Evolutionary conservation across 2,797 vertebrate genomes (phyloP).

Genomic region (Prionace glauca): DNA sequence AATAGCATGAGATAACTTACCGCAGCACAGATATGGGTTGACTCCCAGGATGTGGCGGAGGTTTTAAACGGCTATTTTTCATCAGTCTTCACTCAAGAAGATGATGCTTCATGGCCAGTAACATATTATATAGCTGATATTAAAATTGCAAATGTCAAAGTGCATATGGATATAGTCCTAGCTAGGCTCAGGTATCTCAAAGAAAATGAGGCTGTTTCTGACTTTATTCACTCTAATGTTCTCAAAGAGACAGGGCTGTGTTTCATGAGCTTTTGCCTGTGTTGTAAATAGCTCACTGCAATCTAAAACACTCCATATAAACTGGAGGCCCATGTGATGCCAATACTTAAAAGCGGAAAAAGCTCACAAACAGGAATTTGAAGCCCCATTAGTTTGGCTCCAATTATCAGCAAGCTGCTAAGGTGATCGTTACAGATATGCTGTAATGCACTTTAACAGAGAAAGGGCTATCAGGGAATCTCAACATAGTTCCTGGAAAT

Average conservation of each 20-base stretch:
- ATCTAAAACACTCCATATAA: neutral
- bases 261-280: neutral
- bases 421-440: neutral
- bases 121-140: neutral
- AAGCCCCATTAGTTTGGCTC: neutral
- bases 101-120: neutral
- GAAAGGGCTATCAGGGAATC: neutral
- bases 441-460: neutral
- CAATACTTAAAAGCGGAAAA: neutral
- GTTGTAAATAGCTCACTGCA: neutral
- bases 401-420: neutral
- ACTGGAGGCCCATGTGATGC: neutral
- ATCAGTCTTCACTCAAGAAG: neutral
- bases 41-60: neutral
- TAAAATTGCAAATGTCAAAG: neutral
- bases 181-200: neutral
- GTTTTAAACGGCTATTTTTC: neutral
- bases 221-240: neutral
- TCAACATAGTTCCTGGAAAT: neutral
- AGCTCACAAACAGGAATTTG: neutral
- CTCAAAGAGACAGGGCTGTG: neutral
- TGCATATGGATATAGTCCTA: neutral
- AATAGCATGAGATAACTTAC: neutral
- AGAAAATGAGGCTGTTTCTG: neutral
- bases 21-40: neutral